Evolutionary conservation across 2,113 vertebrate genomes (phyloP).

Genomic region (Genyomyrus donnyi): DNA sequence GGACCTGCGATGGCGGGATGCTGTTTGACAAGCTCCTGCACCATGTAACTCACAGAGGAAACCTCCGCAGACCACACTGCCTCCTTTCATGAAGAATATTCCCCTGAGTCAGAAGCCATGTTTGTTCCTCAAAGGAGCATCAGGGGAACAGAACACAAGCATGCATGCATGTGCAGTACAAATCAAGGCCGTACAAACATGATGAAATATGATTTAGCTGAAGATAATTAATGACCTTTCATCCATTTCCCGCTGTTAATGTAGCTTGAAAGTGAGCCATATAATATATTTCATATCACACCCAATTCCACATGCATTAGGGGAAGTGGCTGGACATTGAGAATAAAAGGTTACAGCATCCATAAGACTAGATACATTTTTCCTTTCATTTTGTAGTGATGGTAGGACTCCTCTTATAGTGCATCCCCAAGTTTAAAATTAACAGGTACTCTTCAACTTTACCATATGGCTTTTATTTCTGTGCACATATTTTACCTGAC

Average conservation of each 20-base stretch:
- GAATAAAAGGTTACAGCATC: conserved; percentile 6
- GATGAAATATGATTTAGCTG: conserved; percentile 28
- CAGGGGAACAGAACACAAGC: background rate
- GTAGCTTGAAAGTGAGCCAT: conserved; percentile 44
- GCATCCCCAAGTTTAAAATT: background rate
- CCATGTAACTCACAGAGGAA: background rate
- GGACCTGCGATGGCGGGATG: background rate
- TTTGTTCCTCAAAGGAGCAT: background rate
- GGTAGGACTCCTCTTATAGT: background rate
- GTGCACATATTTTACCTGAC: background rate
- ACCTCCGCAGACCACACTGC: background rate
- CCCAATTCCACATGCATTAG: conserved; percentile 29
- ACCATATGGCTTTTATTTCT: background rate
- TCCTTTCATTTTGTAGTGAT: background rate
- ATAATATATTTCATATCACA: conserved; percentile 30
- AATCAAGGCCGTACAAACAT: conserved; percentile 23
- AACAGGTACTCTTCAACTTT: background rate
- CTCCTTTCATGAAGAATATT: background rate
- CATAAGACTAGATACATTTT: background rate
- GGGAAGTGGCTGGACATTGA: conserved; percentile 33
- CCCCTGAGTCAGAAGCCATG: background rate
- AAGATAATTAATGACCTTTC: conserved; percentile 22
- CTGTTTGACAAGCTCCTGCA: background rate
- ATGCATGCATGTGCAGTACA: background rate
- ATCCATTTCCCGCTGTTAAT: conserved; percentile 32